Percentiles rank a stretch among this genome's conserved stretches.
These are phyloP conservation scores for Pangasius mekongensis DNA, from an alignment of 2,797 vertebrate species.

Conservation along the genomic window DNA sequence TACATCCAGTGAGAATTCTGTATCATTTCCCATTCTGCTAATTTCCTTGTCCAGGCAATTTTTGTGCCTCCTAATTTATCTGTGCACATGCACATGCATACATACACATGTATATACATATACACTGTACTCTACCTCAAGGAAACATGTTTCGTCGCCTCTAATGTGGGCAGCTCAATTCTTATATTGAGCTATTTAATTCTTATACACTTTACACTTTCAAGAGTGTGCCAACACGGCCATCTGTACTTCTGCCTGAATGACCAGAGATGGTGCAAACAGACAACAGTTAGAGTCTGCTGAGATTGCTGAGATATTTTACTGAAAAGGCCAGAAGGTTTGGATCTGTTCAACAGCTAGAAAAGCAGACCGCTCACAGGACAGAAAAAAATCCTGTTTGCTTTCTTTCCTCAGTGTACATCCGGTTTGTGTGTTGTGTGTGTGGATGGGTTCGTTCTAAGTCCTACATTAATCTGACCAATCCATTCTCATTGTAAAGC, in stretches of 20 bases:
- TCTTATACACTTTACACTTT: constrained; percentile 15
- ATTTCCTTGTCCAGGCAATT: constrained; percentile 19
- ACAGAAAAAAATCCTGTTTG: constrained; percentile 25
- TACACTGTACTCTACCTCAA: background rate
- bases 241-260: constrained; percentile 24
- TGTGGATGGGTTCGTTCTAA: constrained; percentile 16
- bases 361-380: constrained; percentile 29
- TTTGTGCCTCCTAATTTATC: constrained; percentile 28
- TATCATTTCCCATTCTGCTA: constrained; percentile 47
- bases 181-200: background rate
- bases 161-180: constrained; percentile 6
- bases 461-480: constrained; percentile 18
- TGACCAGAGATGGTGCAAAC: constrained; percentile 26
- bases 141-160: constrained; percentile 5
- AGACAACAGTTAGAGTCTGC: background rate
- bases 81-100: background rate
- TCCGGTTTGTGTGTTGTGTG: constrained; percentile 27
- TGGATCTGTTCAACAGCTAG: constrained; percentile 17
- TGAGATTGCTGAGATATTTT: constrained; percentile 6
- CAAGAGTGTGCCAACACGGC: background rate
- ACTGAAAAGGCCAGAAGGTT: constrained; percentile 36
- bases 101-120: background rate
- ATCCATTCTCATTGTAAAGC: constrained; percentile 14
- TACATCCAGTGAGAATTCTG: constrained; percentile 60
- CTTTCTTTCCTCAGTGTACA: constrained; percentile 30